Base-by-base conservation (phyloP, 1,140 invertebrate species). In the Papilio polyxenes region DNA sequence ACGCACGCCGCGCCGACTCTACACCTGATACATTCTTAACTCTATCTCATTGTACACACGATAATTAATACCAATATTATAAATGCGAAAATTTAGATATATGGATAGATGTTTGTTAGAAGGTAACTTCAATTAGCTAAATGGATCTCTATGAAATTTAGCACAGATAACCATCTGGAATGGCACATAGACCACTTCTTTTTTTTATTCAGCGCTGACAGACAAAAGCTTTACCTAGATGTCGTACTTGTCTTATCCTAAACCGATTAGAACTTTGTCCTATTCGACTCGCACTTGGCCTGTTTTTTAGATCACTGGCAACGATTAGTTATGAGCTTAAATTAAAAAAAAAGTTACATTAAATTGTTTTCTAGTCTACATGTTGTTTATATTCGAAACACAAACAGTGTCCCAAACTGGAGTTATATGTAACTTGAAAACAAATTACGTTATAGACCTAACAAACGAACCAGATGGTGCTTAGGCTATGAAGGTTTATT, bases 1-100 rank as follows among this genome's bases (percentile, higher is more conserved):
- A 82, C 86, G 85, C 56, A 53, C 75, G 85, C 83, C 85, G 85
- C 56, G 62, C 69, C 48, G 76, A 3, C 79, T 59, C 74, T 69
- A 31, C 44, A 40, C 59, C 80, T 44, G 72, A 44, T 6, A 77
- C 44, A 40, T 77, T 77, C 75, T 53, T 53, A 53, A 77, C 44
- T 53, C 75, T 49, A 20, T 49, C 40, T 74, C 15, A 74, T 74
- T 72, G 69, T 72, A 20, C 8, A 44, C 15, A 40, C n/a, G 37
- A 44, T 74, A n/a, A 74, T 72, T 72, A 3, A 37, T 69, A 65
- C 4, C 9, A 9, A 65, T 23, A 13, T 53, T 53, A 13, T 13
- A 53, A 53, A 10, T 23, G 65, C 31, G 2, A n/a, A 69, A n/a
- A n/a, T n/a, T n/a, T n/a, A 69, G n/a, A 20, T 69, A 20, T 23